phyloP scores from a whole-genome alignment of 2,797 vertebrate genomes.

The Philypnodon macrostomus region DNA sequence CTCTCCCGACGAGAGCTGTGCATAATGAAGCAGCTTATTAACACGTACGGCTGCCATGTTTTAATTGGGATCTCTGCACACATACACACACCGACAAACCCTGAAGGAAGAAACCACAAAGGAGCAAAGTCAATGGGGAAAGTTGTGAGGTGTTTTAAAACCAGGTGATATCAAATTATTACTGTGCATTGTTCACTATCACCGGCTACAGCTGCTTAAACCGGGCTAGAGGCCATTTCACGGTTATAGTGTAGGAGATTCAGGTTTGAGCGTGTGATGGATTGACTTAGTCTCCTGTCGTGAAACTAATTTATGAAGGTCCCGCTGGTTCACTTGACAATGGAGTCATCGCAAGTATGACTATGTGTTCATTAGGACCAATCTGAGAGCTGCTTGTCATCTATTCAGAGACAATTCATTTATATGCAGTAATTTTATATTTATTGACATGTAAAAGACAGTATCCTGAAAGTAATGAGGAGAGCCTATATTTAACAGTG shows the following conservation, averaged over 20 bases:
- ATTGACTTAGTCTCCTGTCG: conserved; percentile 1
- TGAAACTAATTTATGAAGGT: conserved; percentile 6
- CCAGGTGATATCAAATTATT: conserved; percentile 6
- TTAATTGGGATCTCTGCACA: conserved; percentile 84
- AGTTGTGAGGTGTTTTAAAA: conserved; percentile 43
- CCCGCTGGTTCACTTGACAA: conserved; percentile 3
- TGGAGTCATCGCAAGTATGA: neutral
- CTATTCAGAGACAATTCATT: too few species aligned
- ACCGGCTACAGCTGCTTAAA: too few species aligned
- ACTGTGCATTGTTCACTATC: neutral
- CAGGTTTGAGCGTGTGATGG: conserved; percentile 19
- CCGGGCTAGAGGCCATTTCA: conserved; percentile 7
- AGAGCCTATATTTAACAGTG: too few species aligned
- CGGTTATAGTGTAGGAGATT: conserved; percentile 19
- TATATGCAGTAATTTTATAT: too few species aligned
- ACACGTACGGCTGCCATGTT: conserved; percentile 85
- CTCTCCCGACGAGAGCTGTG: conserved; percentile 84
- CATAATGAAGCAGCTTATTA: conserved; percentile 90
- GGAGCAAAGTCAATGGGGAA: conserved; percentile 36
- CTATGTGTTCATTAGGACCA: too few species aligned
- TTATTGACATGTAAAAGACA: too few species aligned
- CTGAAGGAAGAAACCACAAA: conserved; percentile 33
- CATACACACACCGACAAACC: conserved; percentile 20
- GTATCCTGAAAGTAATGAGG: too few species aligned
- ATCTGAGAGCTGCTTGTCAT: too few species aligned